phyloP scores from a whole-genome alignment of 2,888 invertebrate species.

The Hyposoter didymator region DNA sequence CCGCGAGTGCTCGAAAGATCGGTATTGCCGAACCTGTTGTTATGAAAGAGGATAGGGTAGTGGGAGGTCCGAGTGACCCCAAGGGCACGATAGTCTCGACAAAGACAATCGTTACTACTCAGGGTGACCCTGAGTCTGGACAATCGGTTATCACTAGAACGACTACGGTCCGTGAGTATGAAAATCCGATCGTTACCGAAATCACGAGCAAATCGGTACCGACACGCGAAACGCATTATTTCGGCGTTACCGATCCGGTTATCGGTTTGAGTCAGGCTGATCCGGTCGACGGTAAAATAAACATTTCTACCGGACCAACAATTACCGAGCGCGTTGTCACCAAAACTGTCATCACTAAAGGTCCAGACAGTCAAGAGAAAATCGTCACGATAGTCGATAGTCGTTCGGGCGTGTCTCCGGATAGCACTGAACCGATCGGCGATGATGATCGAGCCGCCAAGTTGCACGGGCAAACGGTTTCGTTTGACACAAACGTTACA shows the following conservation, averaged over 20 bases:
- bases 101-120: slow-evolving; percentile 73
- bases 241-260: slow-evolving; percentile 67
- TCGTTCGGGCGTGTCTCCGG: slow-evolving; percentile 56
- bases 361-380: slow-evolving; percentile 61
- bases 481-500: slow-evolving; percentile 72
- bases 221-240: slow-evolving; percentile 58
- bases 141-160: slow-evolving; percentile 74
- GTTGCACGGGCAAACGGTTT: slow-evolving; percentile 70
- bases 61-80: slow-evolving; percentile 71
- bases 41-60: slow-evolving; percentile 72
- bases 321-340: slow-evolving; percentile 57
- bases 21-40: slow-evolving; percentile 74
- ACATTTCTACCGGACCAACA: slow-evolving; percentile 37
- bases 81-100: slow-evolving; percentile 70
- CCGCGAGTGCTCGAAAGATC: slow-evolving; percentile 14
- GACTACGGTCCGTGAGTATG: slow-evolving; percentile 73
- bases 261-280: slow-evolving; percentile 55
- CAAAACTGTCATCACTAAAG: slow-evolving; percentile 60
- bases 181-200: slow-evolving; percentile 59
- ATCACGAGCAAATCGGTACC: slow-evolving; percentile 49
- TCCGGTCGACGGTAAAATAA: slow-evolving; percentile 41
- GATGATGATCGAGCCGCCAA: slow-evolving; percentile 61
- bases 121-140: slow-evolving; percentile 70
- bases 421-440: slow-evolving; percentile 45
- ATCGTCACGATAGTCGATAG: slow-evolving; percentile 63